A percentile compares a stretch with the other conserved stretches of the same genome.
These are phyloP conservation scores for Leptosomus discolor DNA, from an alignment of 2,113 vertebrate species.

Conservation along the genomic window DNA sequence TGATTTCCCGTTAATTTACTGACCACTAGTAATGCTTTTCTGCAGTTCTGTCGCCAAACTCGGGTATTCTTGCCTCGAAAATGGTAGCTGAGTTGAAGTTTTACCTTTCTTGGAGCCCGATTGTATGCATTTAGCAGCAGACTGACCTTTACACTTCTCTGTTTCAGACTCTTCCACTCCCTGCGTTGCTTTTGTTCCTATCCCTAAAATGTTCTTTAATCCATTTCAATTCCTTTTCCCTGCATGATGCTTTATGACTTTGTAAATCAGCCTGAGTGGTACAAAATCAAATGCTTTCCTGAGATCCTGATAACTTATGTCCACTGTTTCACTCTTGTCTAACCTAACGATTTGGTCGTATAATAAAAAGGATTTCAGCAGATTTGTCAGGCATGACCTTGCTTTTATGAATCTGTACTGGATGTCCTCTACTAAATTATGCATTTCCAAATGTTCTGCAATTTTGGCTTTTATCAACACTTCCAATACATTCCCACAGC, in stretches of 20 bases:
- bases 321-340: slow-evolving; percentile 61
- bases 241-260: slow-evolving; percentile 44
- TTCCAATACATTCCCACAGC: slow-evolving; percentile 19
- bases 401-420: slow-evolving; percentile 69
- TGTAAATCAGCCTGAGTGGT: slow-evolving; percentile 63
- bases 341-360: slow-evolving; percentile 67
- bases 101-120: neutral
- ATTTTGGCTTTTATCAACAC: slow-evolving; percentile 66
- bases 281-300: slow-evolving; percentile 67
- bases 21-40: neutral
- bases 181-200: neutral
- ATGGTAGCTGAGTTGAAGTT: neutral
- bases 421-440: slow-evolving; percentile 72
- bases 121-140: neutral
- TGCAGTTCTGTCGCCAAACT: neutral
- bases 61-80: neutral
- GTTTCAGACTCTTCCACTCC: neutral
- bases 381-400: slow-evolving; percentile 72
- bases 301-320: slow-evolving; percentile 61
- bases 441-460: slow-evolving; percentile 68
- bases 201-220: slow-evolving; percentile 23
- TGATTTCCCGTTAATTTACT: neutral
- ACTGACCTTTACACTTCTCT: neutral
- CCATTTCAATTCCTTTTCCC: slow-evolving; percentile 33
- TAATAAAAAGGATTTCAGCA: slow-evolving; percentile 73